These are phyloP conservation scores for Poecilobothrus nobilitatus DNA, from an alignment of 2,888 invertebrate species.

Conservation along the genomic window DNA sequence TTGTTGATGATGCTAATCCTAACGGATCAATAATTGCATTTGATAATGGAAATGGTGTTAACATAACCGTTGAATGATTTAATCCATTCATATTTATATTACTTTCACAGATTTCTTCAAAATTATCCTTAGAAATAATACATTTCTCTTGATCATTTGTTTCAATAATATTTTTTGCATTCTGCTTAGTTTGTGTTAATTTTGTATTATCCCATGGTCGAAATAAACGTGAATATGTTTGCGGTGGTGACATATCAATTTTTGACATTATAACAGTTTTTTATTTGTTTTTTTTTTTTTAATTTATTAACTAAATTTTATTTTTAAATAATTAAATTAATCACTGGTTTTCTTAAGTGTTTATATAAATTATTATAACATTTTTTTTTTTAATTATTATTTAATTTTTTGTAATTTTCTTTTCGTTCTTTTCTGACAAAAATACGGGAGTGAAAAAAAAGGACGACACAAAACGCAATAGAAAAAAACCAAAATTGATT, in stretches of 20 bases:
- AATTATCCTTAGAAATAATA: not conserved
- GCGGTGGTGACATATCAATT: conserved; percentile 38
- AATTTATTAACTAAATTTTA: not conserved
- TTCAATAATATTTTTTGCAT: not conserved
- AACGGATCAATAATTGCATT: not conserved
- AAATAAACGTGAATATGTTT: conserved; percentile 50
- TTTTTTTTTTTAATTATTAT: no score
- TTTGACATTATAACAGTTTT: conserved; percentile 30
- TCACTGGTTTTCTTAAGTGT: no score
- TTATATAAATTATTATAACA: no score
- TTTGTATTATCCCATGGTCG: conserved; percentile 52
- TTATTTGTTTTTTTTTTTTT: not conserved
- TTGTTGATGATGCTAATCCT: conserved; percentile 17
- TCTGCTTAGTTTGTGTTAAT: conserved; percentile 19
- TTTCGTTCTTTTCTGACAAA: no score
- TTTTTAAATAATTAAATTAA: not conserved
- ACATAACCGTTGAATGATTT: conserved; percentile 12
- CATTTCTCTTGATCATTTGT: no score
- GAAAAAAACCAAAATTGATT: not conserved
- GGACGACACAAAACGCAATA: not conserved
- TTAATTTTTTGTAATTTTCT: not conserved
- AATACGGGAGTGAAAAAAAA: not conserved
- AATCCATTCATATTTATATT: not conserved
- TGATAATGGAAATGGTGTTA: conserved; percentile 19
- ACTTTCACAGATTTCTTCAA: not conserved